Base-by-base conservation (phyloP, 2,888 invertebrate genomes). In the Caenorhabditis angaria region DNA sequence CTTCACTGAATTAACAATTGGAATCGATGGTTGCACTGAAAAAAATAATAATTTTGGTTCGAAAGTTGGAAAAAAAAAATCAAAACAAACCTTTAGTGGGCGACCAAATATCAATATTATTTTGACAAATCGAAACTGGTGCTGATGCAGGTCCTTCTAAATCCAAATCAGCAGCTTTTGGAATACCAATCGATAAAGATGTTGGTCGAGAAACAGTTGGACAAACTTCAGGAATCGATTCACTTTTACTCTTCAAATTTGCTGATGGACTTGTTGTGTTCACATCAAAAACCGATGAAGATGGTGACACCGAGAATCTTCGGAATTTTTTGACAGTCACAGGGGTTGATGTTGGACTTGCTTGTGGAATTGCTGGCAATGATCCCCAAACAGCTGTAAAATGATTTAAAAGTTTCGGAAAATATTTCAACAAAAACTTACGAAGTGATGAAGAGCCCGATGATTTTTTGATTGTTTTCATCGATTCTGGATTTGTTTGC, bases 221-320 rank as follows among this genome's bases (percentile, higher is more conserved):
- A 24, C 12, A 55, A n/a, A n/a, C 27, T 25, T 64, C 64, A 18
- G 58, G 67, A 24, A 66, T 71, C n/a, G 70, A 54, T 18, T 32
- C 50, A 25, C 56, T 29, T 28, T 8, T 20, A n/a, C 8, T 55
- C 5, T 51, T 50, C n/a, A 48, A 29, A 18, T 54, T 18, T 0
- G 60, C 10, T 8, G 73, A 48, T 0, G 63, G 29, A 2, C 65
- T 58, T 2, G 65, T 67, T 10, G 75, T 68, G 0, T 69, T 50
- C 32, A 81, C 70, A 57, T 78, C 77, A 55, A 81, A 77, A 8
- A 79, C 70, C 18, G 77, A 78, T 8, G 78, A 76, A 0, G 81
- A 77, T 2, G 82, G 82, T 0, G 82, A 82, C 1, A 82, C 82
- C 6, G 81, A 81, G 68, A 82, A 82, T 10, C 82, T 69, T 25